Percentiles rank a stretch among this genome's conserved stretches.
These are phyloP conservation scores for Brachionus plicatilis DNA, from an alignment of 1,140 invertebrate species.

Conservation along the genomic window DNA sequence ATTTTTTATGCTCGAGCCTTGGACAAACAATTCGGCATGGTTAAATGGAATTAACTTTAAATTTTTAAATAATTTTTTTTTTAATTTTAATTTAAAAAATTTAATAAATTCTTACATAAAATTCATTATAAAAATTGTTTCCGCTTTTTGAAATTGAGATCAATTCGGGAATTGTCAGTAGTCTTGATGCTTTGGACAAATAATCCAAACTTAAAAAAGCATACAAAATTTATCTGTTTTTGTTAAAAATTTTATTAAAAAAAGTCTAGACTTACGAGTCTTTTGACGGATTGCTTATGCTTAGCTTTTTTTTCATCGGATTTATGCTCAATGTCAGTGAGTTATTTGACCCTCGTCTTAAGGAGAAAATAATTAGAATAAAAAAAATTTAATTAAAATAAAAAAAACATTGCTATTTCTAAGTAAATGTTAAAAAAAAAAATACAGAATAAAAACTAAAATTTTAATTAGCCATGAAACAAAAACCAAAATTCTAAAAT, in stretches of 20 bases:
- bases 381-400: not conserved
- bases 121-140: conserved; percentile 70
- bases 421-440: not conserved
- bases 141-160: conserved; percentile 53
- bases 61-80: conserved; percentile 2
- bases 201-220: not conserved
- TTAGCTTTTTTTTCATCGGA: conserved; percentile 27
- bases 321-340: conserved; percentile 3
- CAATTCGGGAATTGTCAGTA: not conserved
- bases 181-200: conserved; percentile 1
- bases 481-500: not conserved
- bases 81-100: not conserved
- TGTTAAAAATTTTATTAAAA: not conserved
- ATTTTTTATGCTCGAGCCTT: conserved; percentile 81
- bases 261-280: not conserved
- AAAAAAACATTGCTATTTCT: not conserved
- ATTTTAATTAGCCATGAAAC: not conserved
- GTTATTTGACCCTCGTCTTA: conserved; percentile 36
- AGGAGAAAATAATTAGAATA: not conserved
- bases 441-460: not conserved
- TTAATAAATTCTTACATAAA: conserved; percentile 62
- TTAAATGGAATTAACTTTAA: conserved; percentile 74
- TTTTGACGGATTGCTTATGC: not conserved
- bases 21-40: conserved; percentile 76
- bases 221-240: not conserved